phyloP scores from a whole-genome alignment of 2,797 vertebrate species.

The Phaenicophaeus curvirostris region DNA sequence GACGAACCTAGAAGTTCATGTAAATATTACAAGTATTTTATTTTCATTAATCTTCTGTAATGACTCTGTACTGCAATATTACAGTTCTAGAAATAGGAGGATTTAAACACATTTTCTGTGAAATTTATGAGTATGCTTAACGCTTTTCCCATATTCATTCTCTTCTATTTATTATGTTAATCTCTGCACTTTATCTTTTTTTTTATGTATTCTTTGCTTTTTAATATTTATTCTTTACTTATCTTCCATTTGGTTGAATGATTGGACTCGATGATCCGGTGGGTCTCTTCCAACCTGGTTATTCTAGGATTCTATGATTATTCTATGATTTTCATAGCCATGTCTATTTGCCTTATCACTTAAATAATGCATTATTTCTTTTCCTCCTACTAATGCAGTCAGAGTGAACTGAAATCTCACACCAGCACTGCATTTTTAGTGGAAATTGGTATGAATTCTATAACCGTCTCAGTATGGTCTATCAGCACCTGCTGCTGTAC shows the following conservation, averaged over 20 bases:
- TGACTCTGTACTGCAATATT: not conserved
- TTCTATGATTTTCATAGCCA: not conserved
- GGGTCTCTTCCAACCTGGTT: too few relatives aligned
- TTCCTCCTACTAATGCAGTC: not conserved
- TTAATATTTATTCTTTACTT: not conserved
- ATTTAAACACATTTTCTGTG: not conserved
- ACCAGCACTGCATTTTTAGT: not conserved
- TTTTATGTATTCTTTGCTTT: not conserved
- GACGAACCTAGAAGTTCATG: not conserved
- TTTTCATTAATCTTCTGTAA: not conserved
- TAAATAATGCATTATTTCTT: not conserved
- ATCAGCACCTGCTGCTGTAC: not conserved
- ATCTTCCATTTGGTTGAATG: too few relatives aligned
- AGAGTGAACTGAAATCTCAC: not conserved
- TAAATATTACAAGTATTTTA: not conserved
- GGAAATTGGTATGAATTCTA: not conserved
- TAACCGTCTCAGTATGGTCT: not conserved
- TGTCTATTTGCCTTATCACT: not conserved
- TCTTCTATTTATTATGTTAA: not conserved
- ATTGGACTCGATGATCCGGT: too few relatives aligned
- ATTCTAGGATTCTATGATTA: too few relatives aligned
- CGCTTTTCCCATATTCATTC: not conserved
- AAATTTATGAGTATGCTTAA: not conserved
- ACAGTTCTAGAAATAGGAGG: not conserved
- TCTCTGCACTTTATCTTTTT: not conserved